Evolutionary conservation across 2,113 vertebrate genomes (phyloP).

Genomic region (Cromileptes altivelis): DNA sequence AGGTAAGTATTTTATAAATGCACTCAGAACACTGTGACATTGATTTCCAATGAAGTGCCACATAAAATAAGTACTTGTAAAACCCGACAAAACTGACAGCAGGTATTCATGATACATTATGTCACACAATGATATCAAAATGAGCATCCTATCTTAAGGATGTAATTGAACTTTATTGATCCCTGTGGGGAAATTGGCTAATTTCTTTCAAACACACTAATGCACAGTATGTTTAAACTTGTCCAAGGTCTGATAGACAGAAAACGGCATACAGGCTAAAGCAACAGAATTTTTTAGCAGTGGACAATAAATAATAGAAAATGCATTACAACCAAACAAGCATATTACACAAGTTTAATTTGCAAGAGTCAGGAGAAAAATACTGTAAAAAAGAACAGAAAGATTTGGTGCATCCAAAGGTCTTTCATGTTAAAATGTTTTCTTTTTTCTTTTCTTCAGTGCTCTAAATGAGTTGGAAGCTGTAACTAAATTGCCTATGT

Average conservation of each 20-base stretch:
- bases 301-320: conserved; percentile 3
- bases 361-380: neutral
- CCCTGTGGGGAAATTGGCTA: neutral
- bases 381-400: neutral
- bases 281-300: conserved; percentile 6
- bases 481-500: conserved; percentile 1
- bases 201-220: neutral
- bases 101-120: conserved; percentile 9
- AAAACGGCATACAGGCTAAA: conserved; percentile 13
- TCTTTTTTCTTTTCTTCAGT: neutral
- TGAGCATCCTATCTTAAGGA: neutral
- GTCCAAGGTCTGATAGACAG: neutral
- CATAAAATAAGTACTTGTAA: neutral
- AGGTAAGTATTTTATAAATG: neutral
- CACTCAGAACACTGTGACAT: neutral
- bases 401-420: neutral
- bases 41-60: neutral
- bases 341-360: conserved; percentile 16
- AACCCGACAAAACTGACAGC: neutral
- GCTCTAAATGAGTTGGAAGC: neutral
- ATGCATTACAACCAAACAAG: neutral
- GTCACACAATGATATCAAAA: neutral
- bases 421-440: neutral
- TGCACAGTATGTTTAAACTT: neutral
- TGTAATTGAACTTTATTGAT: neutral